These are phyloP conservation scores for Lipophrys pholis DNA, from an alignment of 2,113 vertebrate species.

Conservation along the genomic window DNA sequence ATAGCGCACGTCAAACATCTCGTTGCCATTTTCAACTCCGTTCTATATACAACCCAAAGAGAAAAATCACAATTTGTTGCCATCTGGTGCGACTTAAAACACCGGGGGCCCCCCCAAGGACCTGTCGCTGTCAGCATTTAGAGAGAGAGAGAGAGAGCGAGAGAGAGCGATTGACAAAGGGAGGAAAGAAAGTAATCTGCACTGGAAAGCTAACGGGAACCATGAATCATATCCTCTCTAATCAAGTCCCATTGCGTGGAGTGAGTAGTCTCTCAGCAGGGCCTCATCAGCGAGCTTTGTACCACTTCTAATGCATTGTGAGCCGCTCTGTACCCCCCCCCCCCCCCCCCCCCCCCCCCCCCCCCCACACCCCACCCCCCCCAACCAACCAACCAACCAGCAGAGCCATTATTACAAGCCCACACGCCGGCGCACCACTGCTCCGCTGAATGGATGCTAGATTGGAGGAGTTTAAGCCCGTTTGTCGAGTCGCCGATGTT, in stretches of 20 bases:
- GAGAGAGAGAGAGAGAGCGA: background rate
- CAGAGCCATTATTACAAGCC: conserved; percentile 49
- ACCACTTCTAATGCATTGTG: conserved; percentile 58
- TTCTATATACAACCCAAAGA: conserved; percentile 71
- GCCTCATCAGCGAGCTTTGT: conserved; percentile 75
- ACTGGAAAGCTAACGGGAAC: conserved; percentile 63
- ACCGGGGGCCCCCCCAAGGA: conserved; percentile 16
- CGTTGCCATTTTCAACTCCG: conserved; percentile 57
- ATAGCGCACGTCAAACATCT: conserved; percentile 83
- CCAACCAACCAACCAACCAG: conserved; percentile 41
- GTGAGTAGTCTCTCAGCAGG: conserved; percentile 56
- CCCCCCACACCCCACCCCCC: conserved; percentile 55
- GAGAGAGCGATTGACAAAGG: conserved; percentile 18
- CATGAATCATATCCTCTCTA: conserved; percentile 63
- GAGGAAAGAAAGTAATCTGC: conserved; percentile 33
- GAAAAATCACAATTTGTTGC: conserved; percentile 80
- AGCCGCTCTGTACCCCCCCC: conserved; percentile 54
- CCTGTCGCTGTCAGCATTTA: conserved; percentile 24
- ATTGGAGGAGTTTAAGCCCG: conserved; percentile 58
- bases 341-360: conserved; percentile 52
- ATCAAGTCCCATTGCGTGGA: conserved; percentile 60
- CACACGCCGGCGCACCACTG: conserved; percentile 57
- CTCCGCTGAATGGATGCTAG: conserved; percentile 64
- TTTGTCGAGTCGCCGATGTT: background rate
- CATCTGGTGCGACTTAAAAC: conserved; percentile 84